phyloP scores from a whole-genome alignment of 2,797 vertebrate genomes.

The Okamejei kenojei region DNA sequence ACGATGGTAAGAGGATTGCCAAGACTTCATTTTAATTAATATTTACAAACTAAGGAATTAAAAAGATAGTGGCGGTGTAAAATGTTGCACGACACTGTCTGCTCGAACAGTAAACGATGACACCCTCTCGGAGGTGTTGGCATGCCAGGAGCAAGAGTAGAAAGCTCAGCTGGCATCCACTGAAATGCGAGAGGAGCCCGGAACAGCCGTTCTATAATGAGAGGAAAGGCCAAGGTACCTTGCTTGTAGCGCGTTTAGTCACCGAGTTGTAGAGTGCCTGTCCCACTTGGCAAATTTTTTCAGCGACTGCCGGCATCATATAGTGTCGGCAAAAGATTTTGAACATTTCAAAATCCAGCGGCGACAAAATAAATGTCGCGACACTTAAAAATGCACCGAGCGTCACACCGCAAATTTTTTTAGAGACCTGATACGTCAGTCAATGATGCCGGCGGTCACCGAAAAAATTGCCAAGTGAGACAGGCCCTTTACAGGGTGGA shows the following conservation, averaged over 20 bases:
- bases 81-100: slow-evolving; percentile 19
- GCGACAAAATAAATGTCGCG: too few species aligned
- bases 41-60: slow-evolving; percentile 4
- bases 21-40: slow-evolving; percentile 32
- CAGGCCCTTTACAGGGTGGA: too few species aligned
- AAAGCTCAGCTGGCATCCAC: slow-evolving; percentile 1
- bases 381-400: too few species aligned
- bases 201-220: neutral
- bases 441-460: too few species aligned
- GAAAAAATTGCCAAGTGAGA: too few species aligned
- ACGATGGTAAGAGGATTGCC: slow-evolving; percentile 96
- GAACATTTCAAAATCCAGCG: too few species aligned
- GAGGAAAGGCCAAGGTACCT: neutral
- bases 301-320: too few species aligned
- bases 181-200: neutral
- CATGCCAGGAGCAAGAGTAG: neutral
- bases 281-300: too few species aligned
- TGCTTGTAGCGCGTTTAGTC: neutral
- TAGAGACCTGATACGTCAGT: too few species aligned
- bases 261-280: too few species aligned
- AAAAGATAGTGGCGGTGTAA: neutral
- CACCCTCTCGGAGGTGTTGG: slow-evolving; percentile 15
- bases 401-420: too few species aligned
- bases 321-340: too few species aligned
- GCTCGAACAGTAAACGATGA: slow-evolving; percentile 17